Percentiles rank a stretch among this genome's conserved stretches.
Conservation (phyloP, 2,888 invertebrate species). For the Cordilura impudica region DNA sequence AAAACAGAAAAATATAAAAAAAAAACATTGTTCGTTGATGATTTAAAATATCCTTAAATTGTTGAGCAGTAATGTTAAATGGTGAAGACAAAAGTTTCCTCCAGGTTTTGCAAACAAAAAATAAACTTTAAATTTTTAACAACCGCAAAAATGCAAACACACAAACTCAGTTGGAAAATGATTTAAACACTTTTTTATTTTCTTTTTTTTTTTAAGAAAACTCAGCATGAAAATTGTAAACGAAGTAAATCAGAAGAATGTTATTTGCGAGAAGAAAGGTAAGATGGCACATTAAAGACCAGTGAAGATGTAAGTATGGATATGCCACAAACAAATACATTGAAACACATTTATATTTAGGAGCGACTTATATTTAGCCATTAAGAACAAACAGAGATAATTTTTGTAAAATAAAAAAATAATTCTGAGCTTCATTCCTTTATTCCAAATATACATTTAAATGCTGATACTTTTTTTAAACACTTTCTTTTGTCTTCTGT, state of each 20-base stretch:
- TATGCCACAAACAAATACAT: neutral
- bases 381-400: no score
- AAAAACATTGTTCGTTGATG: neutral
- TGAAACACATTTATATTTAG: no score
- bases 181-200: no score
- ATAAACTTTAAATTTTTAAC: neutral
- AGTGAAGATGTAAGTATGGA: constrained; percentile 5
- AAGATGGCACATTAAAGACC: neutral
- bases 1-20: neutral
- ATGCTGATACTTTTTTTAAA: no score
- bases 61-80: neutral
- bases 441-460: no score
- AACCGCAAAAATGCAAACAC: neutral
- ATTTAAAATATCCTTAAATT: neutral
- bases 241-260: neutral
- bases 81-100: neutral
- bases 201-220: neutral
- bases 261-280: neutral
- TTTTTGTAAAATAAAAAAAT: no score
- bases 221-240: neutral
- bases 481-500: no score
- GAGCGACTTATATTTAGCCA: no score
- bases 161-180: constrained; percentile 2
- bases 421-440: no score
- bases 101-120: neutral